These are phyloP conservation scores for Drosophila equinoxialis DNA, from an alignment of 1,140 invertebrate species.

Conservation along the genomic window DNA sequence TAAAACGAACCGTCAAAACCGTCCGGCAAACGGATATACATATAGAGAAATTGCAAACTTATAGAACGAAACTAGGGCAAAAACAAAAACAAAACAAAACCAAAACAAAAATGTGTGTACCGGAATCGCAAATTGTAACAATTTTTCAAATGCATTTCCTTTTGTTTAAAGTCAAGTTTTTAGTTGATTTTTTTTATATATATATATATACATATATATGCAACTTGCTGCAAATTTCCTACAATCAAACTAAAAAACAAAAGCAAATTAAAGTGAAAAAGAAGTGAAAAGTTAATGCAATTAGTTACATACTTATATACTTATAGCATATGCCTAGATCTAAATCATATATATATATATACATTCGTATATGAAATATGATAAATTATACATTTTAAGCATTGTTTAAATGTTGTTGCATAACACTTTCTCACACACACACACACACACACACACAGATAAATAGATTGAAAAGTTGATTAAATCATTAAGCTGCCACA, in stretches of 20 bases:
- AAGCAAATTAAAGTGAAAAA: background rate
- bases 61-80: background rate
- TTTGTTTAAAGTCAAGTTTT: slow-evolving; percentile 3
- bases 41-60: background rate
- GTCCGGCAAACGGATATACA: slow-evolving; percentile 7
- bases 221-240: slow-evolving; percentile 64
- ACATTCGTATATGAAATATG: slow-evolving; percentile 22
- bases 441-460: background rate
- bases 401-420: slow-evolving; percentile 59
- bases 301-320: slow-evolving; percentile 50
- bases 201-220: slow-evolving; percentile 28
- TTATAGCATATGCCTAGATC: slow-evolving; percentile 35
- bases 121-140: background rate
- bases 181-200: slow-evolving; percentile 11
- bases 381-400: slow-evolving; percentile 41
- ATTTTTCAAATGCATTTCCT: slow-evolving; percentile 16
- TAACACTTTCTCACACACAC: slow-evolving; percentile 16
- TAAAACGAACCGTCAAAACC: background rate
- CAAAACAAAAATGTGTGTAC: too few species aligned
- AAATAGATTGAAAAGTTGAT: slow-evolving; percentile 3
- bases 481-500: background rate
- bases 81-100: background rate
- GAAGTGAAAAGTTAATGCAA: slow-evolving; percentile 8
- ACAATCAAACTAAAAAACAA: slow-evolving; percentile 53
- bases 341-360: slow-evolving; percentile 46